Evolutionary conservation across 2,113 vertebrate species (phyloP).

Genomic region (Oxyruncus cristatus): DNA sequence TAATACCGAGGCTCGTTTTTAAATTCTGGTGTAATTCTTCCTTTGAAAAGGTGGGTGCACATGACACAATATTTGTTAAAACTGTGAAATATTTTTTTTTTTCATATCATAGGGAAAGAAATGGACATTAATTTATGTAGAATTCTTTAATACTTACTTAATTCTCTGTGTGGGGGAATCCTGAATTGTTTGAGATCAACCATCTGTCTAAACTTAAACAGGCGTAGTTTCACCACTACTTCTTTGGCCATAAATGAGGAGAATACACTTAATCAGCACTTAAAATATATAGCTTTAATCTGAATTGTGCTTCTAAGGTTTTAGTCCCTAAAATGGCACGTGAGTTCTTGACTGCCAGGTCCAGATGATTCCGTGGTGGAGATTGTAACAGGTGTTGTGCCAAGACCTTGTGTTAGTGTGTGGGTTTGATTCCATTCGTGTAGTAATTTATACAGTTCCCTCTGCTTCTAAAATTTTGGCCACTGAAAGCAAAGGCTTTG

Average conservation of each 20-base stretch:
- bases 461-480: not conserved
- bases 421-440: not conserved
- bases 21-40: not conserved
- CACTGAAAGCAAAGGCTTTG: not conserved
- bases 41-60: not conserved
- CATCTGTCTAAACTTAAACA: not conserved
- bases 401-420: not conserved
- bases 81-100: not conserved
- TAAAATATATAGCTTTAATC: not conserved
- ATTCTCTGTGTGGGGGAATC: not conserved
- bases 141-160: not conserved
- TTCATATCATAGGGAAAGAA: not conserved
- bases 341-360: not conserved
- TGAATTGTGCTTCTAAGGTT: not conserved
- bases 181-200: not conserved
- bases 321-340: not conserved
- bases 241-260: not conserved
- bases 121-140: not conserved
- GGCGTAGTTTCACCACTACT: rapidly evolving
- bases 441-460: not conserved
- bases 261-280: not conserved
- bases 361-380: not conserved
- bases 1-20: not conserved
- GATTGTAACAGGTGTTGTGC: not conserved
- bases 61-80: not conserved